Conservation (phyloP, 2,113 vertebrate species). For the Brachionichthys hirsutus region DNA sequence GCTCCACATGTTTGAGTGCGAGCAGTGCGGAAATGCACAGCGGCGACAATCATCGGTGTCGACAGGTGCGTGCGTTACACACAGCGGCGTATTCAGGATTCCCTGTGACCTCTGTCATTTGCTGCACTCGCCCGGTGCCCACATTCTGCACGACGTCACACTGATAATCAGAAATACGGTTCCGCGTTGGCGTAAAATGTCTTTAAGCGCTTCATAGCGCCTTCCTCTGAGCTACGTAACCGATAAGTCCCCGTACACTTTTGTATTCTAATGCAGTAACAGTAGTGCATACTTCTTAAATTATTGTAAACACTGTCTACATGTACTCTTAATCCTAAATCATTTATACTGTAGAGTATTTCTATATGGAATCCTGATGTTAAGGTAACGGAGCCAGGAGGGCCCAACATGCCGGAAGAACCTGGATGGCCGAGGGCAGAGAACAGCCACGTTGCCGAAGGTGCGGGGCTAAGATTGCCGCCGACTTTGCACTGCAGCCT, state of each 20-base stretch:
- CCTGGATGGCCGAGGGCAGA: constrained; percentile 38
- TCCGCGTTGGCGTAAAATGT: constrained; percentile 23
- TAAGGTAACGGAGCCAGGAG: constrained; percentile 42
- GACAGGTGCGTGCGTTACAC: constrained; percentile 5
- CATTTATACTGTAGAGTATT: too few species aligned
- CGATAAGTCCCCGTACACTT: too few species aligned
- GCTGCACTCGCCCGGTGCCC: constrained; percentile 1
- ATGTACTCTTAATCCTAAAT: too few species aligned
- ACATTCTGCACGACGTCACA: too few species aligned
- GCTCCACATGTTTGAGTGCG: constrained; percentile 34
- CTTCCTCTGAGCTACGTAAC: constrained; percentile 45
- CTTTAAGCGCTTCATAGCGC: constrained; percentile 46
- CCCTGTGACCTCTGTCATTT: constrained; percentile 11
- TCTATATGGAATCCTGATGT: too few species aligned
- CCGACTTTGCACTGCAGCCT: constrained; percentile 46
- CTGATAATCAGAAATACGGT: constrained; percentile 34
- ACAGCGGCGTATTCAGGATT: constrained; percentile 1
- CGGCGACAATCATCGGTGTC: constrained; percentile 25
- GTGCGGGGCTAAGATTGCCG: constrained; percentile 56
- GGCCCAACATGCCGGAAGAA: constrained; percentile 46
- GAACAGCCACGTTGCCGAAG: constrained; percentile 36
- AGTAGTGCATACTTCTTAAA: too few species aligned
- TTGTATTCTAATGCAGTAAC: too few species aligned
- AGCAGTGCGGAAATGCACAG: constrained; percentile 29
- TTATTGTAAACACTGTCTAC: too few species aligned